A percentile compares a stretch with the other conserved stretches of the same genome.
Evolutionary conservation across 1,140 invertebrate species (phyloP).

Genomic region (Pinna nobilis): DNA sequence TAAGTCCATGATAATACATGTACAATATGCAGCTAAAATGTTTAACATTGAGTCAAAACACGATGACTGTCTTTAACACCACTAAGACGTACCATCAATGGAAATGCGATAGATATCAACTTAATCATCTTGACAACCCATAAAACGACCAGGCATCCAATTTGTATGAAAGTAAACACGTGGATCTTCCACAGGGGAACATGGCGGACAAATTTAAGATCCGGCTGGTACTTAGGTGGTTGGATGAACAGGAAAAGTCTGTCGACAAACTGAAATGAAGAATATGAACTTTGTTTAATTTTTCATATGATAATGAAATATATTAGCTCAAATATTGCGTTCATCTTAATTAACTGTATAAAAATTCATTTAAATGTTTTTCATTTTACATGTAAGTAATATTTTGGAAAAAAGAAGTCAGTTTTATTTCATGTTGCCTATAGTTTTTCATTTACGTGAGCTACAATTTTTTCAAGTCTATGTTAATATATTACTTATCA

Average conservation of each 20-base stretch:
- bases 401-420: too few species aligned
- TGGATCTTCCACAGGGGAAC: slow-evolving; percentile 96
- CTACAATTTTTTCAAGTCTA: too few species aligned
- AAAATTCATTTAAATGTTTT: too few species aligned
- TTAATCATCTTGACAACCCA: slow-evolving; percentile 98
- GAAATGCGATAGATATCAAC: slow-evolving; percentile 95
- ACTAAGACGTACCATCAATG: slow-evolving; percentile 86
- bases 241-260: slow-evolving; percentile 89
- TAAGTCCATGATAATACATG: too few species aligned
- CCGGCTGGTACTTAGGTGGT: slow-evolving; percentile 94
- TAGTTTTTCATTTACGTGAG: too few species aligned
- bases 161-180: slow-evolving; percentile 94
- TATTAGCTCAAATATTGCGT: too few species aligned
- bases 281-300: slow-evolving; percentile 87
- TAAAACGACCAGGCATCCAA: slow-evolving; percentile 91
- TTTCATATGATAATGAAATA: neutral
- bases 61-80: neutral
- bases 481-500: too few species aligned
- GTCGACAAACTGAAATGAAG: slow-evolving; percentile 95
- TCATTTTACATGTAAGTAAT: too few species aligned
- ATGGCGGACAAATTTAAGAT: slow-evolving; percentile 76
- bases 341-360: too few species aligned
- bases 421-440: too few species aligned
- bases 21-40: neutral
- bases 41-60: neutral